Evolutionary conservation across 1,140 invertebrate genomes (phyloP).

Genomic region (Drosophila erecta): DNA sequence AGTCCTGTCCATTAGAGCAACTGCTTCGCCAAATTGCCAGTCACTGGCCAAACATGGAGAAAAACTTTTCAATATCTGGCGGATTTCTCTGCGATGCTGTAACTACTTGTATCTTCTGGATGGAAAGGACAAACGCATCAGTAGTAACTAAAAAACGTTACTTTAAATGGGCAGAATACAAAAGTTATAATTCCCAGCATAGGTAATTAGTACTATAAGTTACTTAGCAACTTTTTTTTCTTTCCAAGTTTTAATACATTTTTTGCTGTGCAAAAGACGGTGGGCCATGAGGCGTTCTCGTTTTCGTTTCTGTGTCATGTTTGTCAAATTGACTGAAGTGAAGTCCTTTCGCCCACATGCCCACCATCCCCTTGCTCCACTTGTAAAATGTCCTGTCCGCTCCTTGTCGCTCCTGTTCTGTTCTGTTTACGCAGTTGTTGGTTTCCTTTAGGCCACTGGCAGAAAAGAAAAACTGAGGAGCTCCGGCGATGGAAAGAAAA

Average conservation of each 20-base stretch:
- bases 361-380: constrained; percentile 4
- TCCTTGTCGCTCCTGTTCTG: constrained; percentile 32
- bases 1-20: constrained; percentile 57
- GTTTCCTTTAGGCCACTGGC: constrained; percentile 25
- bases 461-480: constrained; percentile 1
- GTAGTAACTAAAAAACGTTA: too few relatives aligned
- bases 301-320: constrained; percentile 73
- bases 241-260: not conserved
- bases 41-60: constrained; percentile 34
- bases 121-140: too few relatives aligned
- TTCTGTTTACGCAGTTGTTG: constrained; percentile 49
- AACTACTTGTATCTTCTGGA: not conserved
- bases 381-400: constrained; percentile 43
- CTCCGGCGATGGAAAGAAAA: not conserved
- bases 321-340: constrained; percentile 78
- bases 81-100: not conserved
- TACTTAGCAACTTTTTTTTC: too few relatives aligned
- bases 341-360: constrained; percentile 35
- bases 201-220: too few relatives aligned
- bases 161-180: too few relatives aligned
- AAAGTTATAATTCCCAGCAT: too few relatives aligned
- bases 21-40: constrained; percentile 60
- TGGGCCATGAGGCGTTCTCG: constrained; percentile 37
- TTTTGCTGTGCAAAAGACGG: constrained; percentile 10
- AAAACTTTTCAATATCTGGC: not conserved